Conservation (phyloP, 2,113 vertebrate species). For the Clarias batrachus region DNA sequence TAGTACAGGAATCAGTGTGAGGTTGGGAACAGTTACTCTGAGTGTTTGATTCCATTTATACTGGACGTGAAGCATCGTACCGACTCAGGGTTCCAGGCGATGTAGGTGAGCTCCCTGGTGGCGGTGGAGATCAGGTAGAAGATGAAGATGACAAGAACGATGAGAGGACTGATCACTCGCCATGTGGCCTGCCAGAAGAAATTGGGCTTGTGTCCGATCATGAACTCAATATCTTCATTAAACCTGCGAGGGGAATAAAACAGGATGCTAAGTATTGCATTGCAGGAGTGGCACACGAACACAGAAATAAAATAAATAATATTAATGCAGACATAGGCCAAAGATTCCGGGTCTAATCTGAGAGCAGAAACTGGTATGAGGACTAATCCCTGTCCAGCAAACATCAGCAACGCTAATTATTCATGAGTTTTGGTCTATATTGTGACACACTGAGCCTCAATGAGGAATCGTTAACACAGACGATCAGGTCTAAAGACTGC, state of each 20-base stretch:
- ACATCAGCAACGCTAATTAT: neutral
- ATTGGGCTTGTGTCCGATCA: slow-evolving; percentile 94
- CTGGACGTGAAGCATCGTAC: neutral
- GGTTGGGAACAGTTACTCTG: neutral
- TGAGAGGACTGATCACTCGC: slow-evolving; percentile 86
- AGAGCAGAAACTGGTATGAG: neutral
- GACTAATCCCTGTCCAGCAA: neutral
- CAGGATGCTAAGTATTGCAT: neutral
- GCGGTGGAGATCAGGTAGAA: slow-evolving; percentile 76
- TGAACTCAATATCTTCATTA: slow-evolving; percentile 89
- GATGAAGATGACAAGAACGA: slow-evolving; percentile 87
- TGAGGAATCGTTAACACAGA: neutral
- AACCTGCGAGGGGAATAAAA: slow-evolving; percentile 74
- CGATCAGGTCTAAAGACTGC: neutral
- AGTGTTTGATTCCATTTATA: neutral
- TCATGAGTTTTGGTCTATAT: neutral
- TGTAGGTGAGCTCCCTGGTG: slow-evolving; percentile 72
- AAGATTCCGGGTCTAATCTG: no score
- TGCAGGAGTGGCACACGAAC: neutral
- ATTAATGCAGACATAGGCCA: no score
- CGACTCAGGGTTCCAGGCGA: slow-evolving; percentile 76
- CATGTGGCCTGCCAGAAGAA: slow-evolving; percentile 93
- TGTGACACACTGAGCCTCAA: neutral
- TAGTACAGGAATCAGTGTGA: neutral
- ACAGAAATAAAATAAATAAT: neutral